phyloP scores from a whole-genome alignment of 2,888 invertebrate species.

The Ectobius pallidus region DNA sequence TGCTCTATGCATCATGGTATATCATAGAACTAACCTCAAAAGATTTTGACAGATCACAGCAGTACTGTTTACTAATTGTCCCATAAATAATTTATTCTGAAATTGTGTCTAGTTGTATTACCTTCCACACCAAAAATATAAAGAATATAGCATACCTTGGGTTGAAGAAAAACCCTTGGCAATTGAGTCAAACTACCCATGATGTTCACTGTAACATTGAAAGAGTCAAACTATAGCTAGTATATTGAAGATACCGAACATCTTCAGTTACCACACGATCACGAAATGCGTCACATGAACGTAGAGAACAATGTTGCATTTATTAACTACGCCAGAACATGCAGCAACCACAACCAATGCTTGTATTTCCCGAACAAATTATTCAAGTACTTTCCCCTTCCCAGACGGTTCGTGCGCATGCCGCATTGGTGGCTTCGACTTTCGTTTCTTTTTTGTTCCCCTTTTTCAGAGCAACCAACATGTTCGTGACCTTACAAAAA shows the following conservation, averaged over 20 bases:
- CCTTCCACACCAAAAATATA: too few relatives aligned
- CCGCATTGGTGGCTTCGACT: background rate
- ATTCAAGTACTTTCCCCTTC: background rate
- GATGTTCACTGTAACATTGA: slow-evolving; percentile 20
- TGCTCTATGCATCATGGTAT: too few relatives aligned
- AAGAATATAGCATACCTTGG: slow-evolving; percentile 39
- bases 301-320: background rate
- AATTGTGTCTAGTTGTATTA: too few relatives aligned
- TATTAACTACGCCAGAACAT: background rate
- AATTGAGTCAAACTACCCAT: slow-evolving; percentile 38
- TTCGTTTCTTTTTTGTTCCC: background rate
- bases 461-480: background rate
- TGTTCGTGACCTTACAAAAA: too few relatives aligned
- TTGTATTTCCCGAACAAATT: background rate
- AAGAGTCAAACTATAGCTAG: background rate
- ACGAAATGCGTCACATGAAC: background rate
- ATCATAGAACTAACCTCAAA: too few relatives aligned
- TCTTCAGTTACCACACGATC: background rate
- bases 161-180: slow-evolving; percentile 33
- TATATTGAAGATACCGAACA: background rate
- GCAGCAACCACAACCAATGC: background rate
- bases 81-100: too few relatives aligned
- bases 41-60: too few relatives aligned
- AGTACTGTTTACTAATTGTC: too few relatives aligned
- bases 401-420: background rate